These are phyloP conservation scores for Melanotaenia nigrans DNA, from an alignment of 2,797 vertebrate species.

Conservation along the genomic window DNA sequence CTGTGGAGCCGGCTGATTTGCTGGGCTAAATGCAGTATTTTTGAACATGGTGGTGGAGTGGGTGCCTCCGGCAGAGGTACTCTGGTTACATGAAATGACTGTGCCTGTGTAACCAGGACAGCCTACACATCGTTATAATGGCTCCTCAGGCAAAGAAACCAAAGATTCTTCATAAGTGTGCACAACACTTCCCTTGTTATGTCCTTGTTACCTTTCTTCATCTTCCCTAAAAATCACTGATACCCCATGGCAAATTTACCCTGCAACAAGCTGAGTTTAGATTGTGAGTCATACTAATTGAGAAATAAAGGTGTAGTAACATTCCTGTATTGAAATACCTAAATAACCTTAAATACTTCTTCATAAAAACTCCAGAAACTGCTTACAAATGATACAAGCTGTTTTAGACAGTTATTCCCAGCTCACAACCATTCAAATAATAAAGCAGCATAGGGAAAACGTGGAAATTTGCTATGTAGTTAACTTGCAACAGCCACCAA, in stretches of 20 bases:
- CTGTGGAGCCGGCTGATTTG: conserved; percentile 70
- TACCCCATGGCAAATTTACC: conserved; percentile 34
- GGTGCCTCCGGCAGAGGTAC: conserved; percentile 62
- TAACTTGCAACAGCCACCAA: conserved; percentile 76
- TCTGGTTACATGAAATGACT: conserved; percentile 72
- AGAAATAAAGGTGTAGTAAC: conserved; percentile 14
- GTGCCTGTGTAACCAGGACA: conserved; percentile 65
- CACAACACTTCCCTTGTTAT: conserved; percentile 65
- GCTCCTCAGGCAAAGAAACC: conserved; percentile 66
- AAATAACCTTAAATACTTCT: conserved; percentile 34
- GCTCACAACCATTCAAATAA: conserved; percentile 53
- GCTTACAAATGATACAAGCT: conserved; percentile 56
- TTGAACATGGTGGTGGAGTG: conserved; percentile 72
- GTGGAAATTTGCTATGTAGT: conserved; percentile 72
- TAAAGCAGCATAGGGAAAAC: conserved; percentile 63
- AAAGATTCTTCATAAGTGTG: conserved; percentile 70
- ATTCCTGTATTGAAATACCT: conserved; percentile 3
- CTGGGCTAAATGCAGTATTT: conserved; percentile 71
- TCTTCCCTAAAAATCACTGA: conserved; percentile 37
- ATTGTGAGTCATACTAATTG: not conserved
- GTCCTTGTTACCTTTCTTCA: conserved; percentile 58
- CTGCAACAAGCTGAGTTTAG: conserved; percentile 31
- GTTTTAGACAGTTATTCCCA: conserved; percentile 61
- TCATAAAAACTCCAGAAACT: conserved; percentile 36
- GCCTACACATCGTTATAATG: conserved; percentile 77